Evolutionary conservation across 2,797 vertebrate genomes (phyloP), one percentile per base, ranked within the genome.

Genomic region (Sebastes taczanowskii): DNA sequence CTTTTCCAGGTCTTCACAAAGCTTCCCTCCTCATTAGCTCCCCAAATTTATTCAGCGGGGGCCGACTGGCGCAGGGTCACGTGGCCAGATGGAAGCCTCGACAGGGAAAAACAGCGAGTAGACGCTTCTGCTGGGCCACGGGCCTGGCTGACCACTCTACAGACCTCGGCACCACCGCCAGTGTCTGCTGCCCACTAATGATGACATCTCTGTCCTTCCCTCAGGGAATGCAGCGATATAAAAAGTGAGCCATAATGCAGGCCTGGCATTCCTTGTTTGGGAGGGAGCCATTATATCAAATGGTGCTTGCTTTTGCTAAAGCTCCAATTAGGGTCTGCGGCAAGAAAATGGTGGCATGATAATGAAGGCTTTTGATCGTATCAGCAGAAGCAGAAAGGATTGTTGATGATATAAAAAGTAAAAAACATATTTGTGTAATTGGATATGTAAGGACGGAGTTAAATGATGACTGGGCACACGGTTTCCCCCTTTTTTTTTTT

Each of bases 11-110:
- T 91, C 83, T 80, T 91, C 82, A 75, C 84, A 77, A 79, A 80
- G 82, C 87, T 82, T 91, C 89, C 78, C 90, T 88, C 71, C 92
- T 94, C 92, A 95, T 95, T 95, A 95, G 80, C 52, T 88, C 77
- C 72, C 76, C 52, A 89, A 89, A 93, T 94, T 58, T 91, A 91
- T 91, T 90, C 88, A 82, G 89, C 13, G 5, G 74, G 71, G 82
- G 87, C 72, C 56, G 79, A 78, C 80, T 83, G 78, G 86, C 29
- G 22, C 74, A 35, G 71, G 74, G 84, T 83, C 92, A 91, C 71
- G 27, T 84, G 86, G 64, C 71, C 83, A 92, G 70, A 88, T 81
- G 84, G 86, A 62, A 85, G 70, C 65, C 60, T 42, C 86, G 65
- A 82, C 74, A 80, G 56, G 53, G 53, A 55, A 81, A 88, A 87